phyloP scores from a whole-genome alignment of 2,113 vertebrate species.

The Chlamydotis undulata region DNA sequence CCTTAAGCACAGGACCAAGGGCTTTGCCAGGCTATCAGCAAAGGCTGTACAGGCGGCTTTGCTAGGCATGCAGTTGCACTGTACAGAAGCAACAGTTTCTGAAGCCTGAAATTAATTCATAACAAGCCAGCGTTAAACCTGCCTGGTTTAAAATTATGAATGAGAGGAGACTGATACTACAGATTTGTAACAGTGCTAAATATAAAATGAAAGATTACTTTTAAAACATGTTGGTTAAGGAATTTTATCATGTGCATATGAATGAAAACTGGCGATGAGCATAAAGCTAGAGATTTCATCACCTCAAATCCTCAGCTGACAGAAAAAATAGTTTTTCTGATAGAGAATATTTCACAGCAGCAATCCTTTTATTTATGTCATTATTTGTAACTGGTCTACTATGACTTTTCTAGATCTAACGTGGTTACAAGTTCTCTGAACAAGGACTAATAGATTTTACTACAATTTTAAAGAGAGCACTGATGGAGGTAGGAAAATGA shows the following conservation, averaged over 20 bases:
- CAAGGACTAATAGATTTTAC: constrained; percentile 10
- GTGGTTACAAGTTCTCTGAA: background rate
- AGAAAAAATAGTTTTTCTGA: background rate
- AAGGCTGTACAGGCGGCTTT: background rate
- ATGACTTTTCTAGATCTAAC: background rate
- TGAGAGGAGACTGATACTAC: background rate
- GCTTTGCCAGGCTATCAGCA: background rate
- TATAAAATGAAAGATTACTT: background rate
- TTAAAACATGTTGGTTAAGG: background rate
- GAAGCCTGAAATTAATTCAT: background rate
- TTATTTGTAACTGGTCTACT: background rate
- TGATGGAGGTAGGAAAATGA: constrained; percentile 34
- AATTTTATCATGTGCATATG: background rate
- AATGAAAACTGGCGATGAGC: background rate
- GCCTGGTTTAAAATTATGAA: background rate
- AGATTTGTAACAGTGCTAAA: background rate
- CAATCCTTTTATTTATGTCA: constrained; percentile 1
- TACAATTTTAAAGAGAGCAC: constrained; percentile 31
- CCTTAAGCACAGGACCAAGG: background rate
- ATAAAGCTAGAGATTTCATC: background rate
- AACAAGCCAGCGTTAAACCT: background rate
- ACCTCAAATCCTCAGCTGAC: background rate
- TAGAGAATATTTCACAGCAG: constrained; percentile 15
- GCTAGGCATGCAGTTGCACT: background rate
- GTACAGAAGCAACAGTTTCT: background rate